phyloP scores from a whole-genome alignment of 2,888 invertebrate genomes.

The Drosophila vallismaia region DNA sequence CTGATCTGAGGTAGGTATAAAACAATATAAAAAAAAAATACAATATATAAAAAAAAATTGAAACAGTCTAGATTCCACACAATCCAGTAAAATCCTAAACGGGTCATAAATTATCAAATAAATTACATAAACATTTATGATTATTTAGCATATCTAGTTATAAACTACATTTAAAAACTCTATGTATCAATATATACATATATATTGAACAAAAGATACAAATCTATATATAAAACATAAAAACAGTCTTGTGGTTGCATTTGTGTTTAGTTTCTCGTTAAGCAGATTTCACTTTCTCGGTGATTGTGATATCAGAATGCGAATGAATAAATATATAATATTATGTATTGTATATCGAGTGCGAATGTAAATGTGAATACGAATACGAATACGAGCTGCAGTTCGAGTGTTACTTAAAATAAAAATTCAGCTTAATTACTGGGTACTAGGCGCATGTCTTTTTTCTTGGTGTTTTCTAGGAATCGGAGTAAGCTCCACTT shows the following conservation, averaged over 20 bases:
- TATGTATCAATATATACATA: slow-evolving; percentile 24
- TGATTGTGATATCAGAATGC: slow-evolving; percentile 52
- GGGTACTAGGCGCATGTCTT: slow-evolving; percentile 75
- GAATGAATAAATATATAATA: slow-evolving; percentile 61
- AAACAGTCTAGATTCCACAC: slow-evolving; percentile 48
- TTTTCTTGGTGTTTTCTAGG: slow-evolving; percentile 58
- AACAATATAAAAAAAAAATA: slow-evolving; percentile 29
- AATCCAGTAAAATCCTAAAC: slow-evolving; percentile 26
- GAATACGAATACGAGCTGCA: slow-evolving; percentile 26
- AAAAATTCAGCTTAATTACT: slow-evolving; percentile 73
- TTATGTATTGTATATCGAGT: slow-evolving; percentile 14
- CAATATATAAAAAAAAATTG: slow-evolving; percentile 46
- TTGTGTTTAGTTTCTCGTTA: slow-evolving; percentile 78
- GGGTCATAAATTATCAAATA: slow-evolving; percentile 41
- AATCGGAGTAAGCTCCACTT: slow-evolving; percentile 34
- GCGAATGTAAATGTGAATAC: slow-evolving; percentile 22
- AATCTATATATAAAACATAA: slow-evolving; percentile 45
- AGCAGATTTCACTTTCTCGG: slow-evolving; percentile 50
- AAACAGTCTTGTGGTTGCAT: slow-evolving; percentile 84
- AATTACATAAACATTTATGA: slow-evolving; percentile 35
- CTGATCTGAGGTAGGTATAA: slow-evolving; percentile 69
- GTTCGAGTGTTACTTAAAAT: slow-evolving; percentile 58
- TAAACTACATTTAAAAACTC: slow-evolving; percentile 13
- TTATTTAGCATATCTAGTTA: slow-evolving; percentile 27
- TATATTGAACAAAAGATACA: slow-evolving; percentile 23